Conservation (phyloP, 2,888 invertebrate genomes). For the Graphium colonna region DNA sequence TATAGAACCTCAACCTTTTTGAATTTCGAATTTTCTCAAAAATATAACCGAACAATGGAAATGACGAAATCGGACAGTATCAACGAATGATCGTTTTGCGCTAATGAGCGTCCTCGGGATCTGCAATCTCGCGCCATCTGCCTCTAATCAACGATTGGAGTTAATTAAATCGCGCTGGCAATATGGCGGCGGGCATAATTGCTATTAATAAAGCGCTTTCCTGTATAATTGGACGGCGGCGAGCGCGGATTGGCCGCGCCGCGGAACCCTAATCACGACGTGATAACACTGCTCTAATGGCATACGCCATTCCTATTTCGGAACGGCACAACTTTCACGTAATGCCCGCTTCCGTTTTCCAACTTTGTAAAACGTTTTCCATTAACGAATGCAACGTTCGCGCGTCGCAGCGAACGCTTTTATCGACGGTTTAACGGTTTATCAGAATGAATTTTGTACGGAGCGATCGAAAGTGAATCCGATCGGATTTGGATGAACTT, state of each 20-base stretch:
- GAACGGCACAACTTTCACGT: constrained; percentile 32
- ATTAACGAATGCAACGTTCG: too few relatives aligned
- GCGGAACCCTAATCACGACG: constrained; percentile 70
- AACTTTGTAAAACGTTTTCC: constrained; percentile 7
- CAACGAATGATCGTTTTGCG: constrained; percentile 50
- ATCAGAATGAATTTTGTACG: too few relatives aligned
- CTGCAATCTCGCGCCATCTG: constrained; percentile 74
- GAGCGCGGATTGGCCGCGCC: constrained; percentile 69
- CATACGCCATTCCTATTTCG: constrained; percentile 52
- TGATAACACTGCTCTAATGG: constrained; percentile 76
- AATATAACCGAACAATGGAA: constrained; percentile 2
- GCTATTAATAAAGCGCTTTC: constrained; percentile 79
- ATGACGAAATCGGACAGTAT: not conserved
- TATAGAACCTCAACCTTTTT: not conserved
- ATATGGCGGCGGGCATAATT: constrained; percentile 77
- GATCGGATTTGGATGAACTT: too few relatives aligned
- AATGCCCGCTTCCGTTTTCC: constrained; percentile 17
- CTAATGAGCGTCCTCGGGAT: constrained; percentile 61
- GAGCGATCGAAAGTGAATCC: not conserved
- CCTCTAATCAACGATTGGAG: constrained; percentile 77
- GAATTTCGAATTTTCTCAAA: constrained; percentile 11
- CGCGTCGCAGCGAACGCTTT: too few relatives aligned
- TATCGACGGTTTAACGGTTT: too few relatives aligned
- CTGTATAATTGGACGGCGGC: constrained; percentile 72
- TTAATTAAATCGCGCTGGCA: constrained; percentile 78